Evolutionary conservation across 1,140 invertebrate genomes (phyloP).

Genomic region (Bombyx mori): ASM3026992v2 NC_085111.1:12402001-12402500

Average conservation of each 20-base stretch:
- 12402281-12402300: too few species aligned
- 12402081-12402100: constrained; percentile 48
- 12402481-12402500: too few species aligned
- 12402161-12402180: constrained; percentile 35
- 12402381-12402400: too few species aligned
- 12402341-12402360: too few species aligned
- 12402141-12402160: constrained; percentile 43
- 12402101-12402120: constrained; percentile 41
- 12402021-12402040: constrained; percentile 61
- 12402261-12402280: not conserved
- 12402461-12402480: too few species aligned
- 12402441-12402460: too few species aligned
- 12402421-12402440: too few species aligned
- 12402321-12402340: too few species aligned
- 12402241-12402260: constrained; percentile 27
- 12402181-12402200: constrained; percentile 54
- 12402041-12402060: constrained; percentile 67
- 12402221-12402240: constrained; percentile 55
- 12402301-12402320: too few species aligned
- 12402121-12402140: constrained; percentile 37
- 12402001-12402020: constrained; percentile 68
- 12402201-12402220: constrained; percentile 54
- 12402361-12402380: too few species aligned
- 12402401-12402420: too few species aligned
- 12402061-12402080: constrained; percentile 64